Evolutionary conservation across 2,888 invertebrate species (phyloP).

Genomic region (Notodonta ziczac): DNA sequence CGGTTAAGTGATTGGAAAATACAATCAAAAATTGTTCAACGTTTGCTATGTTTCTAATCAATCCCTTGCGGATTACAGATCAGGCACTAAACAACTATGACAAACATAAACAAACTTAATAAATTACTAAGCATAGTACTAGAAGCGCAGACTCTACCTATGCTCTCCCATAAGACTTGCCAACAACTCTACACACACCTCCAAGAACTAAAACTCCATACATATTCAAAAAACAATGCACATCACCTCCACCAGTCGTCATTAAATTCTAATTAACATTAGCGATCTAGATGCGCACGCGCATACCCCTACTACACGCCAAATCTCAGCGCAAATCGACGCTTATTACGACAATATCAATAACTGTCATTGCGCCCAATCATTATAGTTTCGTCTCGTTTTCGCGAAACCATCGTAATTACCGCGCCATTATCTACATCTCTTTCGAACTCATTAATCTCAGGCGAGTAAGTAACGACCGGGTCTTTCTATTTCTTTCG

Average conservation of each 20-base stretch:
- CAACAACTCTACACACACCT: conserved; percentile 19
- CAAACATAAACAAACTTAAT: neutral
- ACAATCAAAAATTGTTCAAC: too few relatives aligned
- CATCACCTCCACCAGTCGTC: conserved; percentile 52
- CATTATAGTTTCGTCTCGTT: conserved; percentile 80
- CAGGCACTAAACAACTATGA: conserved; percentile 5
- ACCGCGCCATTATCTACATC: conserved; percentile 71
- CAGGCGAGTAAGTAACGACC: conserved; percentile 57
- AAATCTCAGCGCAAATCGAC: conserved; percentile 64
- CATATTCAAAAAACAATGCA: conserved; percentile 40
- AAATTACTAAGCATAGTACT: conserved; percentile 2
- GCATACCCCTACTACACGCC: conserved; percentile 55
- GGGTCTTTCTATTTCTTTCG: conserved; percentile 75
- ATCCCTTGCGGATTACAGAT: neutral
- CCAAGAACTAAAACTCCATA: conserved; percentile 27
- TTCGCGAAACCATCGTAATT: conserved; percentile 77
- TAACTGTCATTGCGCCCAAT: conserved; percentile 79
- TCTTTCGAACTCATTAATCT: conserved; percentile 80
- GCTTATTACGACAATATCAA: conserved; percentile 77
- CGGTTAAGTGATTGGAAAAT: too few relatives aligned
- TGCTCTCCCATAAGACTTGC: conserved; percentile 14
- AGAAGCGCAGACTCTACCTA: neutral
- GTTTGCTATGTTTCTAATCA: too few relatives aligned
- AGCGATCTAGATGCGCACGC: conserved; percentile 57
- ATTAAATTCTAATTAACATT: conserved; percentile 78